Evolutionary conservation across 2,888 invertebrate species (phyloP), one percentile per base, ranked within the genome.

Genomic region (Phaonia tiefii): DNA sequence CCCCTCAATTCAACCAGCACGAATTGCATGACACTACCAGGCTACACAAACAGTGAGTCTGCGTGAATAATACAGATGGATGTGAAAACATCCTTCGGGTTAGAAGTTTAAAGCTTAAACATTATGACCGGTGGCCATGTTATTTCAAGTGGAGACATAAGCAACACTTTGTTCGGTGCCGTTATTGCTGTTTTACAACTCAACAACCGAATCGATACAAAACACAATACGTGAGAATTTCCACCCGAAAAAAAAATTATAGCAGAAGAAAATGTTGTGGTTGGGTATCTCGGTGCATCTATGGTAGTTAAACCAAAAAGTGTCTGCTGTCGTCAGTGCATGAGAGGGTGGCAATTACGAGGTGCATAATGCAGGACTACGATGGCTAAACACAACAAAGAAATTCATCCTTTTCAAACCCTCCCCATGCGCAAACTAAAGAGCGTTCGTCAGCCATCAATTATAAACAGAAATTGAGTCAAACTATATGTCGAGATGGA

Each of bases 111-210:
- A 37, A 25, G 15, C 11, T 37, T 31, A 39, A 10, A 15, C 15
- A 15, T 58, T 37, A 58, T 31, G 58, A 5, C 25, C n/a, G 56
- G 15, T 58, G 1, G 8, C 39, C 15, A 25, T 86, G 84, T 86
- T 85, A 84, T 85, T 85, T 84, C 83, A 83, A 73, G 79, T 83
- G 83, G 86, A 77, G 87, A 88, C 88, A 87, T 85, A 84, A 88
- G 86, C 88, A 88, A 88, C 88, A 88, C 88, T 88, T 85, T 84
- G 5, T 17, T n/a, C n/a, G n/a, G n/a, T n/a, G n/a, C n/a, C n/a
- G n/a, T n/a, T 39, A 37, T 58, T 58, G 37, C 25, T 58, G 54
- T 25, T 56, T 58, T n/a, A 26, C 26, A 56, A 26, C 26, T 37
- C 13, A 20, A 13, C n/a, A n/a, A n/a, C n/a, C n/a, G n/a, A n/a